Base-by-base conservation (phyloP, 2,797 vertebrate genomes). In the Cryptoblepharus egeriae region DNA sequence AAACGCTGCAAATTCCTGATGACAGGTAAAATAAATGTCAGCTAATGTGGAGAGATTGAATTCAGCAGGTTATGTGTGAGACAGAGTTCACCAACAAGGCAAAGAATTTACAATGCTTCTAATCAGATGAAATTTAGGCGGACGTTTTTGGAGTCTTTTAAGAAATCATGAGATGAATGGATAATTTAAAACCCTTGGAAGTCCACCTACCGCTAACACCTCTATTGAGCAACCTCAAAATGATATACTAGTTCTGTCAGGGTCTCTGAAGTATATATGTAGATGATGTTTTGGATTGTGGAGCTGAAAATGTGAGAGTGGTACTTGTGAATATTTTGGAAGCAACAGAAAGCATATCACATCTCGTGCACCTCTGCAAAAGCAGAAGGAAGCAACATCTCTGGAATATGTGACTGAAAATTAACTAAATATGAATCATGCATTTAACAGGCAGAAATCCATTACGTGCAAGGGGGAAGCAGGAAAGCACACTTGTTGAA, bases 81-180 rank as follows among this genome's bases (percentile, higher is more conserved):
- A 64, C 28, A 82, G 55, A 30, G 79, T 75, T 91, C 82, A 86
- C 57, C 30, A 85, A 61, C 32, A 75, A 88, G 80, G 55, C 70
- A 85, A 85, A 16, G 60, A 67, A 57, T 81, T 90, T 73, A 73
- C 15, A 49, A 78, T 5, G 81, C 32, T 58, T 86, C 71, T 89
- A 86, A 88, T 87, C 81, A 88, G 49, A 82, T 11, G 55, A 90
- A 88, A 81, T 49, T 52, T 67, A 37, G 80, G 81, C 42, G 86
- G 72, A 87, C 85, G 79, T 92, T 87, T 88, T 68, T 82, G 82
- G 37, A 39, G 65, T 80, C n/a, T 84, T 68, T 83, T 87, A 90
- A 87, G 70, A 85, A 88, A 81, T 85, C 81, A 79, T 26, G 75
- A 89, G 77, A 75, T 11, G 67, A 57, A 88, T 89, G 85, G 76